phyloP scores from a whole-genome alignment of 2,888 invertebrate genomes.

The Megastigmus dorsalis region DNA sequence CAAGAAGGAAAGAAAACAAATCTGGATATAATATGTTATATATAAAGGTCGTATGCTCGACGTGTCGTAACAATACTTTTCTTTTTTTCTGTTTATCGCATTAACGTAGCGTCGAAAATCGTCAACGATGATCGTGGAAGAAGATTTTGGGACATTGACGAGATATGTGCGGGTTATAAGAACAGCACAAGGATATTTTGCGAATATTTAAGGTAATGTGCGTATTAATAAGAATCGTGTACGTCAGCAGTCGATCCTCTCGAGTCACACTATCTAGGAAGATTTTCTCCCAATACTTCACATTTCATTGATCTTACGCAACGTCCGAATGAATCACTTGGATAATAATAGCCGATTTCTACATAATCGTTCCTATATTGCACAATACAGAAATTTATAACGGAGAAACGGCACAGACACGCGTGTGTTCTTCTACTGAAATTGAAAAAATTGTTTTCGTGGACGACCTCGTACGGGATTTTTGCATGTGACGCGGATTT shows the following conservation, averaged over 20 bases:
- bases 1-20: too few relatives aligned
- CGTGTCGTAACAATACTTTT: conserved; percentile 5
- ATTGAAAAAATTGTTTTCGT: conserved; percentile 25
- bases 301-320: too few relatives aligned
- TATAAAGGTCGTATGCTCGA: conserved; percentile 15
- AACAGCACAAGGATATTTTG: conserved; percentile 21
- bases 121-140: not conserved
- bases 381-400: conserved; percentile 32
- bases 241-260: too few relatives aligned
- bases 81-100: not conserved
- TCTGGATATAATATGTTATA: not conserved
- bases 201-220: conserved; percentile 19
- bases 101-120: too few relatives aligned
- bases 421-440: conserved; percentile 10
- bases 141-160: not conserved
- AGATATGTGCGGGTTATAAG: not conserved
- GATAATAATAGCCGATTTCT: too few relatives aligned
- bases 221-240: conserved; percentile 34
- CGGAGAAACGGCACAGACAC: conserved; percentile 8
- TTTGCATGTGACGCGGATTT: conserved; percentile 1
- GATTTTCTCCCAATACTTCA: too few relatives aligned
- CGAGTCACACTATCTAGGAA: too few relatives aligned
- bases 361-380: too few relatives aligned
- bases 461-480: conserved; percentile 25
- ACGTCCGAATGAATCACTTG: too few relatives aligned